These are phyloP conservation scores for Drosophila macrospina DNA, from an alignment of 2,888 invertebrate genomes.

Conservation along the genomic window DNA sequence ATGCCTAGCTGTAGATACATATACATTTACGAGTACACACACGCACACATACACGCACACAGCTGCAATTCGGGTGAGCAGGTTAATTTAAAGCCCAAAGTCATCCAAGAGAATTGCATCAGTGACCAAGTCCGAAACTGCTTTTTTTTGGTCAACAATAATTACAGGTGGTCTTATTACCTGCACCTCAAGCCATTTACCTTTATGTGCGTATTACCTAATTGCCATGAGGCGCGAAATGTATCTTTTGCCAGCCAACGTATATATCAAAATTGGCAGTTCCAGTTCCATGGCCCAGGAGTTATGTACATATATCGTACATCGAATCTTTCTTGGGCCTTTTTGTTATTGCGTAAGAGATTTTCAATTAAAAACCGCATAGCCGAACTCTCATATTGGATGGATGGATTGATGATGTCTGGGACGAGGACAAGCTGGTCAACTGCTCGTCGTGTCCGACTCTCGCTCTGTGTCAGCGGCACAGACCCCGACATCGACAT, in stretches of 20 bases:
- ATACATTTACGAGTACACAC: constrained; percentile 23
- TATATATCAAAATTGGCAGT: constrained; percentile 68
- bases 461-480: constrained; percentile 65
- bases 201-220: constrained; percentile 62
- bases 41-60: constrained; percentile 30
- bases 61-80: constrained; percentile 59
- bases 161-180: constrained; percentile 41
- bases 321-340: constrained; percentile 11
- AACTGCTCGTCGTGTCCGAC: constrained; percentile 2
- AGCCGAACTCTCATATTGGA: constrained; percentile 17
- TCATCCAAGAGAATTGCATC: constrained; percentile 40
- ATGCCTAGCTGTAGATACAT: constrained; percentile 26
- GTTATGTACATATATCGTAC: constrained; percentile 4
- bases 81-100: constrained; percentile 61
- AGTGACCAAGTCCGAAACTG: constrained; percentile 5
- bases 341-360: constrained; percentile 64
- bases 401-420: constrained; percentile 25
- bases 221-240: constrained; percentile 66
- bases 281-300: constrained; percentile 52
- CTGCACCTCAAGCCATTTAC: constrained; percentile 59
- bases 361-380: constrained; percentile 64
- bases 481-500: constrained; percentile 33
- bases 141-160: constrained; percentile 47
- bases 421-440: constrained; percentile 31
- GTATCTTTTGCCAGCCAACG: constrained; percentile 40